phyloP scores from a whole-genome alignment of 1,140 invertebrate species.

The Drosophila repleta region DNA sequence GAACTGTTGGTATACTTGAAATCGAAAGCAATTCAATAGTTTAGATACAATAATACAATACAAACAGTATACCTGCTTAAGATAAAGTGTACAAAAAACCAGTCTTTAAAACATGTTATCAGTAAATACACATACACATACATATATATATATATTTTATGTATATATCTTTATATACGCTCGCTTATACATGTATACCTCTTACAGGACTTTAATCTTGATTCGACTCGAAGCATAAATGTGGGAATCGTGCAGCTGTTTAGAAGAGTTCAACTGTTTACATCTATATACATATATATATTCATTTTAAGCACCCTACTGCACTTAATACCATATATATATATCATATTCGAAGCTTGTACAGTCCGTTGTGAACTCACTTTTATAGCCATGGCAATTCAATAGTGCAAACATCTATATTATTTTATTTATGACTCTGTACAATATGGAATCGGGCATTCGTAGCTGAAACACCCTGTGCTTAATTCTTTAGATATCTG shows the following conservation, averaged over 20 bases:
- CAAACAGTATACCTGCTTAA: constrained; percentile 77
- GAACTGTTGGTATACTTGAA: constrained; percentile 21
- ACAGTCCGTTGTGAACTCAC: constrained; percentile 12
- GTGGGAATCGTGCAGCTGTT: constrained; percentile 1
- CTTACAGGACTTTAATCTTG: constrained; percentile 20
- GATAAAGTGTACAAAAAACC: constrained; percentile 82
- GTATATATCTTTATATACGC: constrained; percentile 47
- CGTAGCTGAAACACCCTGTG: neutral
- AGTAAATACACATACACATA: constrained; percentile 48
- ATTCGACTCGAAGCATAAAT: constrained; percentile 18
- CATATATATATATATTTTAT: constrained; percentile 14
- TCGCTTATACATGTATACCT: constrained; percentile 35
- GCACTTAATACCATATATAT: constrained; percentile 16
- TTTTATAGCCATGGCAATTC: constrained; percentile 31
- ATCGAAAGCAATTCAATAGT: constrained; percentile 12
- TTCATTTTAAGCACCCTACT: constrained; percentile 16
- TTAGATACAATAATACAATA: constrained; percentile 41
- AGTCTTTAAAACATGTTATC: constrained; percentile 76
- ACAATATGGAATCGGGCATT: constrained; percentile 18
- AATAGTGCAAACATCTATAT: constrained; percentile 22
- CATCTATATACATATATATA: constrained; percentile 9
- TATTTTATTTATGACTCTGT: constrained; percentile 15
- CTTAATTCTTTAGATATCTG: neutral
- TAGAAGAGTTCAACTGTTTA: constrained; percentile 1
- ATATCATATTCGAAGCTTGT: constrained; percentile 11